phyloP scores from a whole-genome alignment of 2,888 invertebrate species.

The Cephus nigrinus region DNA sequence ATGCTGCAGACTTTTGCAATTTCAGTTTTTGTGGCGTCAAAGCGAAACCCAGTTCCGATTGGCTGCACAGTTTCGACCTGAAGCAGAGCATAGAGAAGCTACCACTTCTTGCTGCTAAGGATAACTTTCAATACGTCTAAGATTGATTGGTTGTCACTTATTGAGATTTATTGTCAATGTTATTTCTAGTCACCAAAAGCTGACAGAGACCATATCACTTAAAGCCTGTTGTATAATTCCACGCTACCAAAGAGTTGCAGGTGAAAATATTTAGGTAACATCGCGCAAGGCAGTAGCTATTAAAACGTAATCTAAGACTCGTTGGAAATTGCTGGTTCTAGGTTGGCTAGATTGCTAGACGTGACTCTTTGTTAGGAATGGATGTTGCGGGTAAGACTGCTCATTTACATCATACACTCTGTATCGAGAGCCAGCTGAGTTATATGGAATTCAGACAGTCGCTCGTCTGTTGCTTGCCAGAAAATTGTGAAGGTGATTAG shows the following conservation, averaged over 20 bases:
- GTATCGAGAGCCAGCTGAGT: slow-evolving; percentile 2
- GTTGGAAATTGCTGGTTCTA: slow-evolving; percentile 29
- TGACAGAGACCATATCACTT: slow-evolving; percentile 41
- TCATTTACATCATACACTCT: slow-evolving; percentile 29
- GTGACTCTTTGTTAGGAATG: slow-evolving; percentile 28
- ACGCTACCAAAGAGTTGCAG: slow-evolving; percentile 40
- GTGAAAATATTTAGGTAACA: slow-evolving; percentile 27
- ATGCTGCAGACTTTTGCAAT: slow-evolving; percentile 87
- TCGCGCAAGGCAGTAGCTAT: slow-evolving; percentile 11
- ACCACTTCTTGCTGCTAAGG: slow-evolving; percentile 73
- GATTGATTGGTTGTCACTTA: slow-evolving; percentile 19
- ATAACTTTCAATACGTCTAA: slow-evolving; percentile 79
- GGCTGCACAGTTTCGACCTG: slow-evolving; percentile 77
- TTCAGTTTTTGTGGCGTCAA: slow-evolving; percentile 81
- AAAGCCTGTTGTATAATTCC: slow-evolving; percentile 27
- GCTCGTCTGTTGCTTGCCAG: slow-evolving; percentile 18
- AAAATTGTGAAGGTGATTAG: slow-evolving; percentile 8
- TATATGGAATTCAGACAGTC: slow-evolving; percentile 6
- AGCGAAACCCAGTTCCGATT: slow-evolving; percentile 79
- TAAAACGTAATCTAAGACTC: slow-evolving; percentile 5
- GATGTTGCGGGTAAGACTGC: slow-evolving; percentile 32
- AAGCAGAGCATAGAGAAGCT: slow-evolving; percentile 76
- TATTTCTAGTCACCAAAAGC: slow-evolving; percentile 34
- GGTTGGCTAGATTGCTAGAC: slow-evolving; percentile 23
- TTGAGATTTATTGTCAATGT: slow-evolving; percentile 7